These are phyloP conservation scores for Oryzias sinensis DNA, from an alignment of 2,797 vertebrate genomes.

Conservation along the genomic window DNA sequence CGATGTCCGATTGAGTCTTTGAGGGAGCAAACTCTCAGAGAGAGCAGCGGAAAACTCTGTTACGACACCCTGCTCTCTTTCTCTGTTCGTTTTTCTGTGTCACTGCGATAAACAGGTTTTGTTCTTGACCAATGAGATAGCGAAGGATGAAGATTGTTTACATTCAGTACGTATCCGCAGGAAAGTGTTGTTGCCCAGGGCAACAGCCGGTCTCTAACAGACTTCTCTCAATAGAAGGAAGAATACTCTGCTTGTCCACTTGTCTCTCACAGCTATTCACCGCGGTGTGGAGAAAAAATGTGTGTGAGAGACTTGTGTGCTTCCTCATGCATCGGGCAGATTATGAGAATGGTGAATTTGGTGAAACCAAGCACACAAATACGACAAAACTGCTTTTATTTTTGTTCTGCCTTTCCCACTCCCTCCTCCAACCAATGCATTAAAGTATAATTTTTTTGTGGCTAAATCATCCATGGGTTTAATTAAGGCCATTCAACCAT, in stretches of 20 bases:
- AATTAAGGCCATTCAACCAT: conserved; percentile 41
- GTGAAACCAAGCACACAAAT: conserved; percentile 59
- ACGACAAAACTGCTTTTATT: conserved; percentile 50
- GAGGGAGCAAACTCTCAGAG: conserved; percentile 62
- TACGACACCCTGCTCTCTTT: conserved; percentile 61
- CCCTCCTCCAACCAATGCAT: conserved; percentile 29
- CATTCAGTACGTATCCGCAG: conserved; percentile 76
- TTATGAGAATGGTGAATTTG: conserved; percentile 47
- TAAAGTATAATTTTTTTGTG: conserved; percentile 30
- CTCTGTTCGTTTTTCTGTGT: conserved; percentile 58
- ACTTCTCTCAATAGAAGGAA: conserved; percentile 71
- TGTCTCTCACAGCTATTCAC: conserved; percentile 72
- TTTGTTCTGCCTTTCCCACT: background rate
- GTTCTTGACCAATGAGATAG: conserved; percentile 71
- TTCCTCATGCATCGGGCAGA: conserved; percentile 25
- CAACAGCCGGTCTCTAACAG: conserved; percentile 74
- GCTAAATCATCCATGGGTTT: conserved; percentile 41
- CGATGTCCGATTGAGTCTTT: conserved; percentile 67
- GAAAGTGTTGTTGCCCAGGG: conserved; percentile 74
- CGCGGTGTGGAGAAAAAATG: conserved; percentile 44
- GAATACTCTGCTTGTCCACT: conserved; percentile 78
- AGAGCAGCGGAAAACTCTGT: conserved; percentile 70
- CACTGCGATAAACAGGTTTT: conserved; percentile 69
- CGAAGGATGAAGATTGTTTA: conserved; percentile 74
- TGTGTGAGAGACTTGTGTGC: conserved; percentile 15